Percentiles rank a stretch among this genome's conserved stretches.
Evolutionary conservation across 2,797 vertebrate species (phyloP).

Genomic region (Cossypha polioptera): DNA sequence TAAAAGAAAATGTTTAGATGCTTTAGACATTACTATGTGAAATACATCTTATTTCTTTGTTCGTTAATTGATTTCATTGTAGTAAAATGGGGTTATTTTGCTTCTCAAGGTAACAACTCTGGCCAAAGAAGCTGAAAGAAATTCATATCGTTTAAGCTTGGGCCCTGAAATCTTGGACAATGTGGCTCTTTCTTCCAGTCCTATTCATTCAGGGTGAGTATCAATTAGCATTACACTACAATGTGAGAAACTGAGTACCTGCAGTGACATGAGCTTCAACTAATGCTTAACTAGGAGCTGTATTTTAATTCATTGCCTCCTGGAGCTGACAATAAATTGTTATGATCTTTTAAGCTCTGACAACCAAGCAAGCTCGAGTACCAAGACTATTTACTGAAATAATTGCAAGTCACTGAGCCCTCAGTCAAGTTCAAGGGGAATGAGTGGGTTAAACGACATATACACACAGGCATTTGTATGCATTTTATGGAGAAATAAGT

Average conservation of each 20-base stretch:
- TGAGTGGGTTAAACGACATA: neutral
- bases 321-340: neutral
- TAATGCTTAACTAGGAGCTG: conserved; percentile 13
- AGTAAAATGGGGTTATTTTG: conserved; percentile 30
- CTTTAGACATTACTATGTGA: neutral
- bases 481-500: neutral
- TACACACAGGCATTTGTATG: neutral
- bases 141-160: conserved; percentile 90
- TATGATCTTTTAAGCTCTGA: neutral
- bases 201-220: conserved; percentile 93
- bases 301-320: neutral
- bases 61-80: neutral
- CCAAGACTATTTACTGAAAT: neutral
- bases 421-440: neutral
- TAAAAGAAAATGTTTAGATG: neutral
- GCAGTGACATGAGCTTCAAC: conserved; percentile 28
- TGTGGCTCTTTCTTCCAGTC: conserved; percentile 92
- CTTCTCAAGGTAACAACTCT: conserved; percentile 82
- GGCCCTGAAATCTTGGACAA: conserved; percentile 95
- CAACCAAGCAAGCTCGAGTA: neutral
- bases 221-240: conserved; percentile 29
- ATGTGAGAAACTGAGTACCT: neutral
- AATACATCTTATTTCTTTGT: neutral
- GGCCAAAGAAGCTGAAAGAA: conserved; percentile 86
- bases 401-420: neutral